phyloP scores from a whole-genome alignment of 2,113 vertebrate species.

The Megaceryle torquata region DNA sequence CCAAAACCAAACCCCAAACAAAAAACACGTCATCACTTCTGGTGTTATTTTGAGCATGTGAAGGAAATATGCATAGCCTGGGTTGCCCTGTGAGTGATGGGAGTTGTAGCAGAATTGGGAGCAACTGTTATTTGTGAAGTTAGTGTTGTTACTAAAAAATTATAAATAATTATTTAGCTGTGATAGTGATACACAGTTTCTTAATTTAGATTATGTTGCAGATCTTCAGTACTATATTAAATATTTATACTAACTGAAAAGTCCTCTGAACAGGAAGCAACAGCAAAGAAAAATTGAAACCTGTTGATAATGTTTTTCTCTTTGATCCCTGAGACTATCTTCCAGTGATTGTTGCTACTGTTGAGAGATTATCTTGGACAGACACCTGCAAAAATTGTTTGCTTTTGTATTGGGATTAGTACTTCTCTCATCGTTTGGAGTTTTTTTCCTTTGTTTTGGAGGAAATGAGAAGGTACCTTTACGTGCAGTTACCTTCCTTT shows the following conservation, averaged over 20 bases:
- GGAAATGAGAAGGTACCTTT: neutral
- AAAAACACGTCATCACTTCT: neutral
- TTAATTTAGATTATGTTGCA: neutral
- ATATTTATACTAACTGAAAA: neutral
- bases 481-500: neutral
- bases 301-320: neutral
- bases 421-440: neutral
- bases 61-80: rapidly evolving
- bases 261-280: neutral
- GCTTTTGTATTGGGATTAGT: neutral
- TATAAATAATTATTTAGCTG: neutral
- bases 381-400: neutral
- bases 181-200: neutral
- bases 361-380: neutral
- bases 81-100: neutral
- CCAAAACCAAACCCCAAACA: too few species aligned
- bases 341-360: neutral
- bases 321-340: neutral
- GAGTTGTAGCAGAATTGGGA: neutral
- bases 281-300: neutral
- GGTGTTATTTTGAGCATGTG: neutral
- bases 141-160: neutral
- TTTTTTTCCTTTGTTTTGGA: neutral
- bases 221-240: neutral
- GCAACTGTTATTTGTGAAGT: neutral